Conservation (phyloP, 1,140 invertebrate species). For the Mactra quadrangularis region DNA sequence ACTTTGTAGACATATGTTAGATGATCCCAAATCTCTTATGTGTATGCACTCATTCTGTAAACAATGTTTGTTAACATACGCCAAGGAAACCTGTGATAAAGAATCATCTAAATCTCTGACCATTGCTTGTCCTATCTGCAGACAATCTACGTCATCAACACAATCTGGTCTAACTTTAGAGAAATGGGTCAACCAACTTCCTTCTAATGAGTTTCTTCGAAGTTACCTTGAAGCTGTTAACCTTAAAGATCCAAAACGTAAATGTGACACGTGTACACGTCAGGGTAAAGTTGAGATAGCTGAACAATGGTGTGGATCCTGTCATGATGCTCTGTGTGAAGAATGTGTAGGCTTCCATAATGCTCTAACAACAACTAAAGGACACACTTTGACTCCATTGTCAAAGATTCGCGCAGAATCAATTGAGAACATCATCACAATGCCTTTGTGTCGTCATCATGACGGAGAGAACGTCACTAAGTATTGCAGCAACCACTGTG, state of each 20-base stretch:
- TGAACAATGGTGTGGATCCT: slow-evolving; percentile 31
- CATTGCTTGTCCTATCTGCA: slow-evolving; percentile 52
- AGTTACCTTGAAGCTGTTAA: slow-evolving; percentile 45
- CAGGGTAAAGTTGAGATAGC: slow-evolving; percentile 13
- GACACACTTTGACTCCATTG: slow-evolving; percentile 8
- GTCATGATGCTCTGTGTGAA: slow-evolving; percentile 57
- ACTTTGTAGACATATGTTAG: slow-evolving; percentile 44
- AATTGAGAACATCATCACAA: slow-evolving; percentile 46
- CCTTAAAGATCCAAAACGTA: slow-evolving; percentile 32
- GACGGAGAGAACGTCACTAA: slow-evolving; percentile 49
- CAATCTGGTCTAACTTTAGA: background rate
- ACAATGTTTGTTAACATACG: slow-evolving; percentile 52
- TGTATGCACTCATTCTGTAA: slow-evolving; percentile 60
- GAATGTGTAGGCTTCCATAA: slow-evolving; percentile 59
- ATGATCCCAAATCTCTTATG: slow-evolving; percentile 27
- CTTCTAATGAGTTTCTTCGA: slow-evolving; percentile 23
- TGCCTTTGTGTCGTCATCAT: slow-evolving; percentile 27
- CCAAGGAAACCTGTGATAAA: slow-evolving; percentile 11
- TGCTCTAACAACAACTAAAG: slow-evolving; percentile 56
- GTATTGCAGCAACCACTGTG: slow-evolving; percentile 50
- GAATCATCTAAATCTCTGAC: background rate
- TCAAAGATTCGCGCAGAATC: slow-evolving; percentile 18
- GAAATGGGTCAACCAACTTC: slow-evolving; percentile 16
- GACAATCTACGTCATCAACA: slow-evolving; percentile 10
- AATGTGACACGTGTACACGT: slow-evolving; percentile 53